Conservation (phyloP, 1,140 invertebrate genomes). For the Stegodyphus mimosarum region DNA sequence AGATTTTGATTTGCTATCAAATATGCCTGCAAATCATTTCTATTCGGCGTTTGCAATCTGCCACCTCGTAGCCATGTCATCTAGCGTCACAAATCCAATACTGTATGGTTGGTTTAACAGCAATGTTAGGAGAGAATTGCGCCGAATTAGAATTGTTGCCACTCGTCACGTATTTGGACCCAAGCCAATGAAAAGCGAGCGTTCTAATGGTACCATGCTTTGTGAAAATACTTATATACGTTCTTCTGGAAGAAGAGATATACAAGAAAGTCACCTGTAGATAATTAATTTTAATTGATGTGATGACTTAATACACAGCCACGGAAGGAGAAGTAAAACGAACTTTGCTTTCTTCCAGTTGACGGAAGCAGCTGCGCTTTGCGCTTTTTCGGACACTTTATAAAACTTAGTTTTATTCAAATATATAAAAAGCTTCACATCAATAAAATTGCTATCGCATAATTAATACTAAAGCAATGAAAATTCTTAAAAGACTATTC, state of each 20-base stretch:
- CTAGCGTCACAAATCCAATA: constrained; percentile 72
- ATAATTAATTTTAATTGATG: no score
- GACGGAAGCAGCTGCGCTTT: no score
- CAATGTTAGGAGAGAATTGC: constrained; percentile 69
- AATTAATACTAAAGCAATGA: no score
- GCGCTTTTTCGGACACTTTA: no score
- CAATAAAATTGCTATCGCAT: no score
- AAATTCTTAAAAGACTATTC: no score
- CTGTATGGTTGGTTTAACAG: constrained; percentile 74
- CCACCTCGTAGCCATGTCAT: constrained; percentile 73
- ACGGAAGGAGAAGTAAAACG: no score
- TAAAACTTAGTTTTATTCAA: no score
- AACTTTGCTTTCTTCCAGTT: no score
- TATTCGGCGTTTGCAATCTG: constrained; percentile 72
- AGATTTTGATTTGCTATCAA: constrained; percentile 67
- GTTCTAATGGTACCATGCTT: constrained; percentile 26
- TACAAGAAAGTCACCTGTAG: constrained; percentile 44
- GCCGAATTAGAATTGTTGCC: constrained; percentile 1
- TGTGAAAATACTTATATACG: constrained; percentile 44
- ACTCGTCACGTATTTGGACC: constrained; percentile 1
- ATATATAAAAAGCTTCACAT: no score
- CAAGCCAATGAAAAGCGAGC: constrained; percentile 16
- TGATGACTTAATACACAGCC: no score
- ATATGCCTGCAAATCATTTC: constrained; percentile 64
- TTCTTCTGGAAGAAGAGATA: constrained; percentile 16